Evolutionary conservation across 2,888 invertebrate species (phyloP).

Genomic region (Tetranychus truncatus): DNA sequence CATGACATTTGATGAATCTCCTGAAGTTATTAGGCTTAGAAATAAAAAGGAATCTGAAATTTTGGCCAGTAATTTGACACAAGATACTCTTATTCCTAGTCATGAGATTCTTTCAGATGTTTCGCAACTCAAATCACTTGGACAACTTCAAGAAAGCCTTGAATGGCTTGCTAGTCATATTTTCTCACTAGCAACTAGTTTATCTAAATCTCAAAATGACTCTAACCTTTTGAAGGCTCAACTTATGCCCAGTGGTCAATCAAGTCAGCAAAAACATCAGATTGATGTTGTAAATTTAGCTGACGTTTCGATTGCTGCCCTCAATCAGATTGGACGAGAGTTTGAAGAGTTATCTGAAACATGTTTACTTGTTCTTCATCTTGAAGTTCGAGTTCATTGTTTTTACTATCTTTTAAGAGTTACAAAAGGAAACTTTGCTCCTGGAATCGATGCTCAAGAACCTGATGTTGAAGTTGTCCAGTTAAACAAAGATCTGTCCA

Average conservation of each 20-base stretch:
- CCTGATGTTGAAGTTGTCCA: conserved; percentile 56
- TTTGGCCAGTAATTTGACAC: conserved; percentile 61
- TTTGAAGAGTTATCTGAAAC: conserved; percentile 77
- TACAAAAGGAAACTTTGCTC: conserved; percentile 29
- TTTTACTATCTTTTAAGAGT: conserved; percentile 60
- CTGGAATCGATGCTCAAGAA: conserved; percentile 52
- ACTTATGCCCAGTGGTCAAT: neutral
- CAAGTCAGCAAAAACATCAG: neutral
- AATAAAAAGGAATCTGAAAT: conserved; percentile 80
- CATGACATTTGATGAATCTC: conserved; percentile 44
- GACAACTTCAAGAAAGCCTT: conserved; percentile 77
- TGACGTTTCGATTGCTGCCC: conserved; percentile 20
- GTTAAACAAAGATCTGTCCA: conserved; percentile 54
- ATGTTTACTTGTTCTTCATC: conserved; percentile 70
- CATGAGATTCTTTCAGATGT: conserved; percentile 73
- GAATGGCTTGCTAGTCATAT: conserved; percentile 33
- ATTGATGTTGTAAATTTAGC: neutral
- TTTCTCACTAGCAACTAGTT: conserved; percentile 17
- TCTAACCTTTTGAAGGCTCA: neutral
- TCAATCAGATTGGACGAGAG: conserved; percentile 45
- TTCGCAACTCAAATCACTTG: conserved; percentile 58
- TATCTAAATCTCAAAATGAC: conserved; percentile 12
- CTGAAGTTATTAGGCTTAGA: conserved; percentile 54
- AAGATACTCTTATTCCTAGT: conserved; percentile 62
- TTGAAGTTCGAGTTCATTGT: conserved; percentile 84